Conservation (phyloP, 2,888 invertebrate genomes). For the Schrankia costaestrigalis region DNA sequence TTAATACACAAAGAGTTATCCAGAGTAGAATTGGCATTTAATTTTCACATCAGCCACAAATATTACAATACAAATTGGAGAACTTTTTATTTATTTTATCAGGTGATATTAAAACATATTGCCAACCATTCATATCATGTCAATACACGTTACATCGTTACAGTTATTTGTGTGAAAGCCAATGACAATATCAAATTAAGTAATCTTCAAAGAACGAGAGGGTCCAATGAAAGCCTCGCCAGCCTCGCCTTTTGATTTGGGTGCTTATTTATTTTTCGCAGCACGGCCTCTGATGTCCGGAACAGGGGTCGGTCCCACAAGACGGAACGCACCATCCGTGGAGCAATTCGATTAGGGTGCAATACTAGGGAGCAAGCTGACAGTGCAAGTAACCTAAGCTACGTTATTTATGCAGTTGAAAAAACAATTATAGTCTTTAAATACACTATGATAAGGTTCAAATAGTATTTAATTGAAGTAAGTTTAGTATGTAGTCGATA, state of each 20-base stretch:
- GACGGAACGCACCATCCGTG: slow-evolving; percentile 73
- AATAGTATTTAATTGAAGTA: slow-evolving; percentile 3
- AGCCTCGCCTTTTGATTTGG: slow-evolving; percentile 66
- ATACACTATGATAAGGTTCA: slow-evolving; percentile 12
- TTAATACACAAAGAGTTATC: too few relatives aligned
- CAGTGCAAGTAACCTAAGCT: slow-evolving; percentile 57
- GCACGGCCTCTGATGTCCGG: slow-evolving; percentile 68
- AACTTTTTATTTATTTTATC: too few relatives aligned
- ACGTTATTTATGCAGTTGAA: slow-evolving; percentile 25
- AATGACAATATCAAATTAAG: slow-evolving; percentile 65
- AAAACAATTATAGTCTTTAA: slow-evolving; percentile 19
- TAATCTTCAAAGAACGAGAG: slow-evolving; percentile 66
- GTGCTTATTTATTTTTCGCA: slow-evolving; percentile 74
- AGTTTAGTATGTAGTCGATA: slow-evolving; percentile 42
- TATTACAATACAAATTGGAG: too few relatives aligned
- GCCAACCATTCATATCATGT: slow-evolving; percentile 15
- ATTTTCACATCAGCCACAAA: too few relatives aligned
- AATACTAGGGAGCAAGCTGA: slow-evolving; percentile 69
- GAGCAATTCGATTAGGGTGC: slow-evolving; percentile 79
- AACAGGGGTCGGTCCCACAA: slow-evolving; percentile 67
- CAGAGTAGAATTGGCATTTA: too few relatives aligned
- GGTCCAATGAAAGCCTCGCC: slow-evolving; percentile 70
- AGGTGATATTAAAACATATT: too few relatives aligned
- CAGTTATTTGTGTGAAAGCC: slow-evolving; percentile 28
- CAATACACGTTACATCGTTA: slow-evolving; percentile 20